A percentile compares a stretch with the other conserved stretches of the same genome.
Evolutionary conservation across 2,113 vertebrate species (phyloP).

Genomic region (Psittacula cyanocephala): DNA sequence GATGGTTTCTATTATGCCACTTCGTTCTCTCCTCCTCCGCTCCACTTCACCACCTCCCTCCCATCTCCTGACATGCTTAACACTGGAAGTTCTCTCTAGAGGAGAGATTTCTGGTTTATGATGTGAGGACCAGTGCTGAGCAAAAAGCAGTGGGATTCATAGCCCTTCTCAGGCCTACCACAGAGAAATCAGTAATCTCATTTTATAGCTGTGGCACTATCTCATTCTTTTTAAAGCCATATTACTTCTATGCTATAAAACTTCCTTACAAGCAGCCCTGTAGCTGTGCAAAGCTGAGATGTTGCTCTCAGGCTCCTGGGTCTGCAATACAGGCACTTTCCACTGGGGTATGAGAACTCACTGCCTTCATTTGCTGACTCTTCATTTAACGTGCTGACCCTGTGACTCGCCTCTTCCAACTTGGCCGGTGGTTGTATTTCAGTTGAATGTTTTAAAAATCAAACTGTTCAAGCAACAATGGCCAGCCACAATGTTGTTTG

Average conservation of each 20-base stretch:
- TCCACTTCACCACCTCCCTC: not conserved
- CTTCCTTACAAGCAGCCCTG: not conserved
- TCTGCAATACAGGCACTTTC: not conserved
- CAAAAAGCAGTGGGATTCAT: not conserved
- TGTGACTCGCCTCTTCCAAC: not conserved
- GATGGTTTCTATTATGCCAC: not conserved
- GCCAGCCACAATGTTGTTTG: conserved; percentile 57
- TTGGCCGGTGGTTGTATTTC: conserved; percentile 21
- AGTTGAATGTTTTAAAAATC: conserved; percentile 64
- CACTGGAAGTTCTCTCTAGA: not conserved
- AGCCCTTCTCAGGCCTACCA: not conserved
- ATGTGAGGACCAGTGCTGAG: not conserved
- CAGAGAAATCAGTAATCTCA: not conserved
- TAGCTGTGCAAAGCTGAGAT: not conserved
- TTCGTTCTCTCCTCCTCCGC: not conserved
- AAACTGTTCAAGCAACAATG: conserved; percentile 66
- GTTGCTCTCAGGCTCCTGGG: not conserved
- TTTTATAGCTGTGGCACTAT: not conserved
- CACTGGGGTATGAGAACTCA: not conserved
- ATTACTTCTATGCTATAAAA: not conserved
- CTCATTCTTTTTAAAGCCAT: not conserved
- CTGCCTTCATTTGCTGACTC: conserved; percentile 15
- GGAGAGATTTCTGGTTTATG: not conserved
- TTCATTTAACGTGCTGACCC: not conserved
- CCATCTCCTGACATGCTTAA: not conserved